Base-by-base conservation (phyloP, 53 echinoderm and acorn worm species). In the Astropecten irregularis region DNA sequence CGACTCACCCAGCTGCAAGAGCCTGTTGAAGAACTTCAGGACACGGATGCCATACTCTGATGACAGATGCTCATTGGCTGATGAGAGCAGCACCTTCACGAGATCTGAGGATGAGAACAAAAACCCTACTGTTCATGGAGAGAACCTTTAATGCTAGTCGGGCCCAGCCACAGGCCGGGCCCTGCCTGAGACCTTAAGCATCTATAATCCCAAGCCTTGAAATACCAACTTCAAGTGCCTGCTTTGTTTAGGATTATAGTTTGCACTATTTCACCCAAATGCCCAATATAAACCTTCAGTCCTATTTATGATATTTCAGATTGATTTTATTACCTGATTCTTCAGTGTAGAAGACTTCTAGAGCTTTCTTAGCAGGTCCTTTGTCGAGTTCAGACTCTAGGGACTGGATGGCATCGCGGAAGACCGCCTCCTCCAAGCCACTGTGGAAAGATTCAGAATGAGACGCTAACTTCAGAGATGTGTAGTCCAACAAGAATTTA, bases 1-100 rank as follows among this genome's bases (percentile, higher is more conserved):
- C n/a, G 27, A 40, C 66, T 88, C 71, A 96, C 97, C 93, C 25
- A 92, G 79, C 55, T 96, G 92, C 27, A 93, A 83, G 34, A 96
- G 91, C 59, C 79, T 89, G 62, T 94, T 90, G 74, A 96, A 96
- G 83, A 93, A 96, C 68, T 93, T 92, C 26, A 96, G 88, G 1
- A 94, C 85, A 34, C 88, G 93, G 54, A 92, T 92, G 32, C 94
- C 93, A 67, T 89, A 93, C 46, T 93, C 92, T 2, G 89, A 88
- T 1, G 93, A 93, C 0, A 96, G 94, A 61, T 91, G 87, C 69
- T 94, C 94, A 89, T 96, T 92, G 57, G 93, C 84, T 26, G 92
- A 89, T 5, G 93, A 91, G 61, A 96, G 66, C 46, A 93, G 82
- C 10, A 96, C 81, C 32, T 84, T 74, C 33, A 94, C 84, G 25